Percentiles rank a stretch among this genome's conserved stretches.
These are phyloP conservation scores for Parascotia fuliginaria DNA, from an alignment of 2,888 invertebrate species.

Conservation along the genomic window DNA sequence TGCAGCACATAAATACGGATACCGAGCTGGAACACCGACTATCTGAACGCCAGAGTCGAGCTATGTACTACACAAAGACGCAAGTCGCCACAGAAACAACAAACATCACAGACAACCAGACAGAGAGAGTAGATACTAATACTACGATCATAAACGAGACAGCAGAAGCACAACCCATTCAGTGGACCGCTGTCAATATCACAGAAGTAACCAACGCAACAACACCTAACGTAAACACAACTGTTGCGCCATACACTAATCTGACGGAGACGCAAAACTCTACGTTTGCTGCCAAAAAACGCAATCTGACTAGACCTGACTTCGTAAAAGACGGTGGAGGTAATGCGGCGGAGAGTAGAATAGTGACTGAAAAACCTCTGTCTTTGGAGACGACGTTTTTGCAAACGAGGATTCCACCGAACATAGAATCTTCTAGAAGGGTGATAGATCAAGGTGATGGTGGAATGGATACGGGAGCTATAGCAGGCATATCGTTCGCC, in stretches of 20 bases:
- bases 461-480: slow-evolving; percentile 86
- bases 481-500: slow-evolving; percentile 89
- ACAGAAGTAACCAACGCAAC: slow-evolving; percentile 46
- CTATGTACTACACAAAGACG: slow-evolving; percentile 75
- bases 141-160: slow-evolving; percentile 44
- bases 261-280: slow-evolving; percentile 64
- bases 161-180: slow-evolving; percentile 54
- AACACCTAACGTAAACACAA: slow-evolving; percentile 45
- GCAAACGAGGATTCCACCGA: slow-evolving; percentile 75
- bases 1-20: slow-evolving; percentile 61
- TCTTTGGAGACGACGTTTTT: slow-evolving; percentile 76
- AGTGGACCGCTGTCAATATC: slow-evolving; percentile 64
- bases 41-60: slow-evolving; percentile 66
- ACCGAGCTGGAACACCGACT: slow-evolving; percentile 51
- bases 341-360: slow-evolving; percentile 68
- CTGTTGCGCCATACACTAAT: slow-evolving; percentile 49
- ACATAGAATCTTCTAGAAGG: slow-evolving; percentile 73
- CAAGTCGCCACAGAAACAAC: slow-evolving; percentile 48
- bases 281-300: slow-evolving; percentile 61
- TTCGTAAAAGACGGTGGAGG: slow-evolving; percentile 67
- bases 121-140: slow-evolving; percentile 38
- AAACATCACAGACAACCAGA: slow-evolving; percentile 54
- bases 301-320: slow-evolving; percentile 70
- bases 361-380: slow-evolving; percentile 77
- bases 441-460: slow-evolving; percentile 66